These are phyloP conservation scores for Xylocampa areola DNA, from an alignment of 2,888 invertebrate species.

Conservation along the genomic window DNA sequence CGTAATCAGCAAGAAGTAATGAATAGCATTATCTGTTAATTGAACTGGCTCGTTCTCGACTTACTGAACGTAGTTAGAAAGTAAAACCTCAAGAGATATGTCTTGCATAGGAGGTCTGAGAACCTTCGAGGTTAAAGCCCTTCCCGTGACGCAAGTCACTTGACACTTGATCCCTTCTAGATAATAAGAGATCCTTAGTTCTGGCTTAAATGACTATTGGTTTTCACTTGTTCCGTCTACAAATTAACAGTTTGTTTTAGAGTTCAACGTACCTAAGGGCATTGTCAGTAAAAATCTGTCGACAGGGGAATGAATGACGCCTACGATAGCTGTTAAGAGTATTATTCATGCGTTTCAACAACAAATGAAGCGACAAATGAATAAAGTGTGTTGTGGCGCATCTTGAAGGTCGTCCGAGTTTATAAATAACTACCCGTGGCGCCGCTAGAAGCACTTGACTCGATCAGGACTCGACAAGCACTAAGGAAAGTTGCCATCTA, in stretches of 20 bases:
- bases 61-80: slow-evolving; percentile 40
- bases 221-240: slow-evolving; percentile 43
- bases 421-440: slow-evolving; percentile 59
- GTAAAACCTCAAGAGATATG: slow-evolving; percentile 35
- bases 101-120: slow-evolving; percentile 30
- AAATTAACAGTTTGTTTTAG: slow-evolving; percentile 29
- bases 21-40: slow-evolving; percentile 26
- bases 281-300: slow-evolving; percentile 46
- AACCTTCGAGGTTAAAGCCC: slow-evolving; percentile 62
- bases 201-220: slow-evolving; percentile 47
- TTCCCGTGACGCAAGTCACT: slow-evolving; percentile 59
- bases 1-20: slow-evolving; percentile 38
- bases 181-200: slow-evolving; percentile 54
- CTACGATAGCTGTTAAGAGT: slow-evolving; percentile 54
- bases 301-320: slow-evolving; percentile 59
- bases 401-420: slow-evolving; percentile 54
- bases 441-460: slow-evolving; percentile 46
- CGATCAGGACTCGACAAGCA: slow-evolving; percentile 22
- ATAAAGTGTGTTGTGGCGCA: slow-evolving; percentile 53
- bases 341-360: slow-evolving; percentile 60
- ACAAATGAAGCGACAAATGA: slow-evolving; percentile 54
- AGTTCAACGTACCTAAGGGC: slow-evolving; percentile 47
- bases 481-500: slow-evolving; percentile 17
- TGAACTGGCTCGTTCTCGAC: slow-evolving; percentile 22
- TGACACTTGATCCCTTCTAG: slow-evolving; percentile 24